A percentile compares a stretch with the other conserved stretches of the same genome.
These are phyloP conservation scores for Pomacea maculata DNA, from an alignment of 1,140 invertebrate species.

Conservation along the genomic window DNA sequence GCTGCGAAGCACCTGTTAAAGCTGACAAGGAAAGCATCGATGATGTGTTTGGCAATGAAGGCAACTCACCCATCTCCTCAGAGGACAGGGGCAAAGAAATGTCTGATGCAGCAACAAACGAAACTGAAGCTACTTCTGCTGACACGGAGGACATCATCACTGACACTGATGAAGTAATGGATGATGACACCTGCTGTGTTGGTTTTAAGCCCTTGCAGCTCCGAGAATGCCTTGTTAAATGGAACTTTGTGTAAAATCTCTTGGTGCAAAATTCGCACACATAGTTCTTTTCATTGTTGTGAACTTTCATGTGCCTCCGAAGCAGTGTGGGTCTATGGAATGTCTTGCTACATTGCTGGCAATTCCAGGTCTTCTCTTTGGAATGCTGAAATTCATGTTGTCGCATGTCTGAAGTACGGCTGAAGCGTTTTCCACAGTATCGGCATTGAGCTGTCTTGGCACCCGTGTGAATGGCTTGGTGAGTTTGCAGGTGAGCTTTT, in stretches of 20 bases:
- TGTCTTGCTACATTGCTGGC: constrained; percentile 24
- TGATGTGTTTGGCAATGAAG: neutral
- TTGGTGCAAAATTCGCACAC: constrained; percentile 67
- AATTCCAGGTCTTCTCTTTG: constrained; percentile 27
- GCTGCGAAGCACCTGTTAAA: neutral
- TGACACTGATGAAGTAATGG: neutral
- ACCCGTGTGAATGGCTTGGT: constrained; percentile 67
- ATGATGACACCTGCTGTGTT: no score
- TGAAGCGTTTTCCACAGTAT: constrained; percentile 63
- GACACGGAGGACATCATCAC: neutral
- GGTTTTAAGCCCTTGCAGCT: constrained; percentile 39
- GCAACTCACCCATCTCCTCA: neutral
- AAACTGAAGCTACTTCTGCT: neutral
- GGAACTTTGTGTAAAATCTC: constrained; percentile 43
- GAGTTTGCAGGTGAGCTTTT: constrained; percentile 67
- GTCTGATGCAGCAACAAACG: neutral
- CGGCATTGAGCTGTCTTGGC: constrained; percentile 68
- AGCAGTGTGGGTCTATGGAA: constrained; percentile 59
- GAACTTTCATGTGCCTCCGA: constrained; percentile 67
- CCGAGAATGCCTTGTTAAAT: constrained; percentile 41
- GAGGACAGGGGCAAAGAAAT: neutral
- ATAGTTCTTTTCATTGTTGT: constrained; percentile 67
- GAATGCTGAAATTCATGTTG: constrained; percentile 48
- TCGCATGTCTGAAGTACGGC: constrained; percentile 34
- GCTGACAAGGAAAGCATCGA: neutral